phyloP scores from a whole-genome alignment of 2,888 invertebrate genomes.

The Synergus japonicus region DNA sequence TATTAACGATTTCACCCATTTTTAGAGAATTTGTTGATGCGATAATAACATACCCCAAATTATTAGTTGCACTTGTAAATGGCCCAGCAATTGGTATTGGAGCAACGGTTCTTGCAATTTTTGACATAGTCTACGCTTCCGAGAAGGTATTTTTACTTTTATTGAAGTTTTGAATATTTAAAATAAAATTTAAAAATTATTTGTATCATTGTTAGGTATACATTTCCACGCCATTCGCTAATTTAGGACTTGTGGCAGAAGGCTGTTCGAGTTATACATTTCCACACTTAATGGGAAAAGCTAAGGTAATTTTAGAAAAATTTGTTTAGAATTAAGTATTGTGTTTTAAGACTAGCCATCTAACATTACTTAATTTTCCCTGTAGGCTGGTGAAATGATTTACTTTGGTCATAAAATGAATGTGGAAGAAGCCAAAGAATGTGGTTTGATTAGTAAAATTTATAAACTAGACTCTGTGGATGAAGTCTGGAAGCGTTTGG shows the following conservation, averaged over 20 bases:
- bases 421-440: slow-evolving; percentile 87
- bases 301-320: slow-evolving; percentile 80
- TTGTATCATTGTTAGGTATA: slow-evolving; percentile 82
- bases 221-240: slow-evolving; percentile 92
- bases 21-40: slow-evolving; percentile 84
- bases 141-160: slow-evolving; percentile 81
- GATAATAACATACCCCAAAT: slow-evolving; percentile 92
- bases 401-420: slow-evolving; percentile 87
- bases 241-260: slow-evolving; percentile 91
- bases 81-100: slow-evolving; percentile 96
- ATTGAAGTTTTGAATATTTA: slow-evolving; percentile 40
- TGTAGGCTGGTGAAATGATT: slow-evolving; percentile 81
- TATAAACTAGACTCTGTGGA: slow-evolving; percentile 83
- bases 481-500: slow-evolving; percentile 65
- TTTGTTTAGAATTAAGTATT: slow-evolving; percentile 16
- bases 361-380: neutral
- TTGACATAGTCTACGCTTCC: slow-evolving; percentile 93
- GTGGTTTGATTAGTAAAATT: slow-evolving; percentile 89
- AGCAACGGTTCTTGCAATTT: slow-evolving; percentile 90
- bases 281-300: slow-evolving; percentile 89
- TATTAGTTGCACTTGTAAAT: slow-evolving; percentile 92
- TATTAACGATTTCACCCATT: slow-evolving; percentile 72
- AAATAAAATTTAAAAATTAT: slow-evolving; percentile 8
- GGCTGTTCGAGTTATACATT: slow-evolving; percentile 93
- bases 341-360: slow-evolving; percentile 42